phyloP scores from a whole-genome alignment of 2,797 vertebrate species.

The Ispidina picta region DNA sequence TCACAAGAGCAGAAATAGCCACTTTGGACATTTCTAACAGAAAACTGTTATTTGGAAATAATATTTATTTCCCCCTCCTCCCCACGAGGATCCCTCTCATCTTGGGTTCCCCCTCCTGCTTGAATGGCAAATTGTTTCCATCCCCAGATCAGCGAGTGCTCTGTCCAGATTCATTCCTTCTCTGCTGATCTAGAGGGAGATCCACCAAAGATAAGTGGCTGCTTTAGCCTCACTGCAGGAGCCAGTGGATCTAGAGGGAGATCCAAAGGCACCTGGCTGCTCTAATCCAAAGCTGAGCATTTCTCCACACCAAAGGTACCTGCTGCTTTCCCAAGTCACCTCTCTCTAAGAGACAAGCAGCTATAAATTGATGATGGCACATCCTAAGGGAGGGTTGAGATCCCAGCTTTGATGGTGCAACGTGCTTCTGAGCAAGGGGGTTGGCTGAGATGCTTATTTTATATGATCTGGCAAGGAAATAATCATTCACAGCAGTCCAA shows the following conservation, averaged over 20 bases:
- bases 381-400: neutral
- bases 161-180: neutral
- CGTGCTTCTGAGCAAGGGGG: neutral
- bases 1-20: neutral
- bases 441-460: neutral
- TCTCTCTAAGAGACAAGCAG: neutral
- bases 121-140: neutral
- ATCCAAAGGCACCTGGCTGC: rapidly evolving
- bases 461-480: neutral
- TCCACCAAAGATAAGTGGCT: neutral
- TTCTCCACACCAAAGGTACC: neutral
- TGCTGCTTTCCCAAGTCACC: neutral
- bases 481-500: neutral
- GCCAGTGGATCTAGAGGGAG: neutral
- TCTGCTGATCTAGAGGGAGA: neutral
- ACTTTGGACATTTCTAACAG: neutral
- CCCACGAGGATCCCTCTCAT: neutral
- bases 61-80: neutral
- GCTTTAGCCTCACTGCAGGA: neutral
- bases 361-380: neutral
- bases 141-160: neutral
- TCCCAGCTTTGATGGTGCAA: rapidly evolving
- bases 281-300: neutral
- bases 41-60: neutral
- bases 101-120: neutral